Evolutionary conservation across 2,113 vertebrate species (phyloP).

Genomic region (Urocitellus parryii): DNA sequence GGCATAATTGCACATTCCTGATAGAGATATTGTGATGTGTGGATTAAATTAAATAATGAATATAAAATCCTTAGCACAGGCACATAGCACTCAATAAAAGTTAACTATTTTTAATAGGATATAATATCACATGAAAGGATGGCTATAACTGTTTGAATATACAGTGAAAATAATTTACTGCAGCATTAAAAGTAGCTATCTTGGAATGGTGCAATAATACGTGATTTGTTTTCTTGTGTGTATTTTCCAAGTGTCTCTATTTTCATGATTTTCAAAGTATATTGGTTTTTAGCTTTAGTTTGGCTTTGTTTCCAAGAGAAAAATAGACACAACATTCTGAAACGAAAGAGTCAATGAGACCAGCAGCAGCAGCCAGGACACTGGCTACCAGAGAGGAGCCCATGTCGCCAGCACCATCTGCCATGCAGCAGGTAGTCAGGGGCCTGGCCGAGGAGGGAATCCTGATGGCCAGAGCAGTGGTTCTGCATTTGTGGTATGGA

Average conservation of each 20-base stretch:
- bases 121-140: background rate
- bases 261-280: constrained; percentile 13
- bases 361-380: background rate
- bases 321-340: background rate
- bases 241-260: background rate
- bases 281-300: background rate
- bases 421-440: background rate
- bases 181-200: background rate
- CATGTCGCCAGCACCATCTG: constrained; percentile 59
- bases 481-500: background rate
- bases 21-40: background rate
- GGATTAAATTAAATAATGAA: background rate
- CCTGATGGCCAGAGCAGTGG: background rate
- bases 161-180: background rate
- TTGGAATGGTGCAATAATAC: background rate
- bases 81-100: background rate
- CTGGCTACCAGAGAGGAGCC: background rate
- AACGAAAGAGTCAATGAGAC: constrained; percentile 2
- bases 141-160: background rate
- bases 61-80: background rate
- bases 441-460: background rate
- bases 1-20: background rate
- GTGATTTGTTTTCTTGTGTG: background rate
- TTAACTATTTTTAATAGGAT: background rate
- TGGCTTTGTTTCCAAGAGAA: background rate